Percentiles rank a stretch among this genome's conserved stretches.
These are phyloP conservation scores for Seira ritae DNA, from an alignment of 2,888 invertebrate genomes.

Conservation along the genomic window DNA sequence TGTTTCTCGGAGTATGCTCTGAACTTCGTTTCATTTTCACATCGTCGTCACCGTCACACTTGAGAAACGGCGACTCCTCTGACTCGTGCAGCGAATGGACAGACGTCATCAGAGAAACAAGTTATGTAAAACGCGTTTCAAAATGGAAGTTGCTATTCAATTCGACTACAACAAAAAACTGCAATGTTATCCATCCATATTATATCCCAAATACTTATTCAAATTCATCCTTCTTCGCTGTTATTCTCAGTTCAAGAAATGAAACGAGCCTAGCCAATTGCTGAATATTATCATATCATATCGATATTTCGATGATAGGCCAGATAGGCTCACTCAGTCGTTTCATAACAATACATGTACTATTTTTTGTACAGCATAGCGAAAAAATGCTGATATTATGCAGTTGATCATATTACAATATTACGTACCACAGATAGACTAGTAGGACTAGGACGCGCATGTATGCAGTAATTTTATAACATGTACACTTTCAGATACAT, in stretches of 20 bases:
- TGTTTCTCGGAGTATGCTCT: not conserved
- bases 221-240: no score
- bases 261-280: not conserved
- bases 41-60: not conserved
- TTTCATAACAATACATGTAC: not conserved
- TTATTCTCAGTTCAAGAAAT: no score
- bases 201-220: not conserved
- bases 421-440: not conserved
- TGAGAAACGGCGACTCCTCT: not conserved
- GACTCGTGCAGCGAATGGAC: not conserved
- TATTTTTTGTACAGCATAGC: no score
- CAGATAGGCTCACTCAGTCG: not conserved
- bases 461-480: not conserved
- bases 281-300: not conserved
- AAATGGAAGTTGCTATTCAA: not conserved
- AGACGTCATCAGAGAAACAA: constrained; percentile 5
- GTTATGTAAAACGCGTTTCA: constrained; percentile 13
- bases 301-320: not conserved
- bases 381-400: no score
- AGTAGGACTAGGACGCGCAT: no score
- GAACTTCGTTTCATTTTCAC: not conserved
- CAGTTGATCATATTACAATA: no score
- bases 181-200: constrained; percentile 12
- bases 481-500: constrained; percentile 10
- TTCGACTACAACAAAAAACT: not conserved